Conservation (phyloP, 1,140 invertebrate species). For the Zaprionus gabonicus region DNA sequence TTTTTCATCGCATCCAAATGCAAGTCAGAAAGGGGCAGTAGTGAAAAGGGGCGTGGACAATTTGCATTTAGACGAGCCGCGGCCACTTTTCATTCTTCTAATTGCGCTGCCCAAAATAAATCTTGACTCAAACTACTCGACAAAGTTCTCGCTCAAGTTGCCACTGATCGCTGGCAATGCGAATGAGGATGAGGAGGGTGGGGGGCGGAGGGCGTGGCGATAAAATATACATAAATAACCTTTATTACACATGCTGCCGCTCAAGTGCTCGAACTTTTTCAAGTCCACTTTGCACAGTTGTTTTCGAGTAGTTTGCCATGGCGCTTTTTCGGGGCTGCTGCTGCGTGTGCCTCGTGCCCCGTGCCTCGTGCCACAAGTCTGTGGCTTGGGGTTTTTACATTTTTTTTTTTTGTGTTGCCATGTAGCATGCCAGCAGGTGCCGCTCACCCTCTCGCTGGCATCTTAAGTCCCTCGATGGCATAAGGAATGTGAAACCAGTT, state of each 20-base stretch:
- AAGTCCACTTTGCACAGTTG: conserved; percentile 80
- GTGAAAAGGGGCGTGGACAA: conserved; percentile 29
- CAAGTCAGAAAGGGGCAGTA: conserved; percentile 19
- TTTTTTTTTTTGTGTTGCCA: not conserved
- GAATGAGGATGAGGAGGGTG: too few relatives aligned
- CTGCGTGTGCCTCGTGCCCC: conserved; percentile 25
- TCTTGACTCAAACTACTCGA: conserved; percentile 64
- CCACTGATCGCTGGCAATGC: not conserved
- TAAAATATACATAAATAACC: conserved; percentile 83
- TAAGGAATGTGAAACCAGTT: conserved; percentile 5
- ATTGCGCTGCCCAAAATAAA: conserved; percentile 74
- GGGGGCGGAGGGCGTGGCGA: conserved; percentile 29
- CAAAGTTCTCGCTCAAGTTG: conserved; percentile 53
- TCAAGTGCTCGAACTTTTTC: conserved; percentile 81
- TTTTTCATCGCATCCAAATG: conserved; percentile 22
- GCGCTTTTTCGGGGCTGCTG: conserved; percentile 44
- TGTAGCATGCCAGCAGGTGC: conserved; percentile 25
- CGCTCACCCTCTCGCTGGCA: not conserved
- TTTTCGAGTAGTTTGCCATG: conserved; percentile 70
- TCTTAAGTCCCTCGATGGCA: not conserved
- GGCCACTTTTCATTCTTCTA: conserved; percentile 74
- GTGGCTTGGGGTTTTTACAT: not conserved
- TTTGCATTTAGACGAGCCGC: conserved; percentile 73
- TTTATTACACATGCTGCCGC: conserved; percentile 81
- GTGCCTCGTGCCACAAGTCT: not conserved